These are phyloP conservation scores for Plectus sambesii DNA, from an alignment of 1,140 invertebrate species.

Conservation along the genomic window DNA sequence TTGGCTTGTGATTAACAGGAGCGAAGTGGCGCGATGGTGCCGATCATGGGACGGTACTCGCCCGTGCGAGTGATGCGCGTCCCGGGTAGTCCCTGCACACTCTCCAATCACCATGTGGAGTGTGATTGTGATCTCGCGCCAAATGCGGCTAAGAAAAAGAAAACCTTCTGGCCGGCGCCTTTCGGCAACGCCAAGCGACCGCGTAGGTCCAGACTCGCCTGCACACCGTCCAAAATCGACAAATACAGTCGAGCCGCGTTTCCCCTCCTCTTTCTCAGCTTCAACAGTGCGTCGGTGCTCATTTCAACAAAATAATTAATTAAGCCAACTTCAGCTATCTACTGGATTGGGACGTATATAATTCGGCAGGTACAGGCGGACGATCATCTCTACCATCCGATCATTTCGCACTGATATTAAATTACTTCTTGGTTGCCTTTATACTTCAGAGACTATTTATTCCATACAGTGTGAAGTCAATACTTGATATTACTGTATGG, in stretches of 20 bases:
- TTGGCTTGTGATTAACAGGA: no score
- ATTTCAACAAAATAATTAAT: neutral
- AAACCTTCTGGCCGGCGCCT: conserved; percentile 27
- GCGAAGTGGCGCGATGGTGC: no score
- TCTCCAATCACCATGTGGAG: neutral
- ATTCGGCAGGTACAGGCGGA: no score
- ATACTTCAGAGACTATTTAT: conserved; percentile 7
- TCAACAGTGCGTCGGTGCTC: conserved; percentile 56
- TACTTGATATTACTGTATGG: conserved; percentile 13
- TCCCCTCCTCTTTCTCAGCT: conserved; percentile 79
- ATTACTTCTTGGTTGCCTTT: conserved; percentile 10
- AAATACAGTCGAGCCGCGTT: conserved; percentile 90
- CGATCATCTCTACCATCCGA: conserved; percentile 24
- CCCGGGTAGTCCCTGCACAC: no score
- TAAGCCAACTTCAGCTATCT: conserved; percentile 20
- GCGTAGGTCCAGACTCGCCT: conserved; percentile 57
- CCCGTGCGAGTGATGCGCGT: no score
- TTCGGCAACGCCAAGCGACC: conserved; percentile 25
- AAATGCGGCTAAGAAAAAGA: no score
- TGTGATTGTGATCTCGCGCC: conserved; percentile 21
- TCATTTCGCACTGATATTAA: conserved; percentile 14
- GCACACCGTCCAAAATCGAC: conserved; percentile 78
- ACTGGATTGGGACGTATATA: no score
- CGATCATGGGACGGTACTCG: no score
- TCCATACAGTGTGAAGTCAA: conserved; percentile 11